Conservation (phyloP, 2,888 invertebrate species). For the Drosophila melanosoma region DNA sequence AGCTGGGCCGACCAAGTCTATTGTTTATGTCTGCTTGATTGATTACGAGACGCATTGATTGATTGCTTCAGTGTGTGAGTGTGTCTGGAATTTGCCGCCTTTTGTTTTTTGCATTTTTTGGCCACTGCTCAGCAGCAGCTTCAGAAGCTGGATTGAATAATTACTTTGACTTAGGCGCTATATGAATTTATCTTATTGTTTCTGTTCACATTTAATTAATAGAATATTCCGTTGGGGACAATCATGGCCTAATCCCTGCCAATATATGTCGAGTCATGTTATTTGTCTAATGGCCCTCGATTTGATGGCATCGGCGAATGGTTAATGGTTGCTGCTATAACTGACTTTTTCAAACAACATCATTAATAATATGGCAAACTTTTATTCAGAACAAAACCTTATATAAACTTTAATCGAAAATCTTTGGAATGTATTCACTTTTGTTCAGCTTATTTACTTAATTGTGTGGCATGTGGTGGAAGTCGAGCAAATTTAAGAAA, state of each 20-base stretch:
- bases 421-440: background rate
- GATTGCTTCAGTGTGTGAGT: constrained; percentile 47
- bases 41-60: constrained; percentile 57
- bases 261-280: constrained; percentile 60
- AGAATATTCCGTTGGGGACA: constrained; percentile 8
- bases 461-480: background rate
- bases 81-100: constrained; percentile 40
- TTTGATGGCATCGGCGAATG: constrained; percentile 36
- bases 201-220: constrained; percentile 53
- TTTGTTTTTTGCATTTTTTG: constrained; percentile 39
- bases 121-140: background rate
- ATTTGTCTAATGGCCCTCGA: constrained; percentile 60
- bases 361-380: constrained; percentile 16
- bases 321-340: background rate
- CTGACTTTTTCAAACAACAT: constrained; percentile 5
- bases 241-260: constrained; percentile 16
- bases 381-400: background rate
- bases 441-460: background rate
- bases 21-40: constrained; percentile 38
- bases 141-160: constrained; percentile 37
- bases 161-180: constrained; percentile 20
- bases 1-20: constrained; percentile 13
- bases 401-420: background rate
- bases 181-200: constrained; percentile 49
- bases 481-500: background rate